Evolutionary conservation across 2,797 vertebrate species (phyloP), one percentile per base, ranked within the genome.

Genomic region (Dicrostonyx torquatus): DNA sequence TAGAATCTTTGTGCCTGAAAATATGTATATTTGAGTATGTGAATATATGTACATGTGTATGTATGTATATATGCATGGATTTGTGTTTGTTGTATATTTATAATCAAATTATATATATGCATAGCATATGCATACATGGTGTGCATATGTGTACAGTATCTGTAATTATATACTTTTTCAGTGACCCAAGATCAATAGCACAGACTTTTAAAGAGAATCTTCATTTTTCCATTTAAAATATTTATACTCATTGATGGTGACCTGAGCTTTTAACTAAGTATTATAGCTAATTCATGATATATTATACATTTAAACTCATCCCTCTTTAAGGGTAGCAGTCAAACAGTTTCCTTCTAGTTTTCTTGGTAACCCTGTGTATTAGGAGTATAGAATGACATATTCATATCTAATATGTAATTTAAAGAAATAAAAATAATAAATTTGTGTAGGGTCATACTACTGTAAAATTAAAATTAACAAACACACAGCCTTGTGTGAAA

Each of bases 381-480:
- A 55, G 14, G 6, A 55, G 18, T 1, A 34, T 37, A 12, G 37
- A 83, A 60, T 58, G 34, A 0, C 15, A 43, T 68, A 68, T 45
- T 26, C 3, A 22, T 6, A n/a, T 78, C 45, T 62, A 24, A 34
- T 1, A 3, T 55, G 20, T 48, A 58, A 58, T 58, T 58, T 58
- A 13, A 20, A 3, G 8, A 93, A n/a, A 2, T 1, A n/a, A 64
- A 78, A 87, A 75, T 20, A 72, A 79, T 24, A 20, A 88, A 64
- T 4, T 55, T 77, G 15, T 9, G 11, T 2, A 77, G 64, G 26
- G 0, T 64, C 22, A 88, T 24, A n/a, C 2, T 31, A 62, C 3
- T 75, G 43, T 22, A 75, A 87, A 94, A 80, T 58, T 22, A 75
- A 87, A 94, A 80, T 58, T 55, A 22, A 2, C 68, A 62, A 94